Conservation (phyloP, 2,797 vertebrate genomes). For the Chelonia mydas region DNA sequence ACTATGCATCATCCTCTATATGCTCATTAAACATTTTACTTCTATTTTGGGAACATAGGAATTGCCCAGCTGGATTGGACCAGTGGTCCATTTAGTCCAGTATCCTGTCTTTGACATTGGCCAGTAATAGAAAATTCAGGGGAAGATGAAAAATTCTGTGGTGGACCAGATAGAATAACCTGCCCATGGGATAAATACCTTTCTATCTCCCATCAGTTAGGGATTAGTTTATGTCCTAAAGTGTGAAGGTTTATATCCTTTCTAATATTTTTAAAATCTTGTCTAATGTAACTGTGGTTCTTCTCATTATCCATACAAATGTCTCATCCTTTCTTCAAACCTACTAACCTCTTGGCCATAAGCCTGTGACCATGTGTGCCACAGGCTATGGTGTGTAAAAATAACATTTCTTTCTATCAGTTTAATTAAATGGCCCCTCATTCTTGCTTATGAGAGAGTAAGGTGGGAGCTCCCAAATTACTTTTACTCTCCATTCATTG, state of each 20-base stretch:
- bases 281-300: background rate
- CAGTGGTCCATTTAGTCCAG: background rate
- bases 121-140: background rate
- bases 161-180: background rate
- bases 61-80: background rate
- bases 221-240: background rate
- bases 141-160: background rate
- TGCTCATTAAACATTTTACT: background rate
- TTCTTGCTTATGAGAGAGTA: background rate
- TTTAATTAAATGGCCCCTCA: background rate
- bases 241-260: background rate
- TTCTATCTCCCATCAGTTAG: background rate
- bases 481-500: background rate
- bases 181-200: background rate
- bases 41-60: background rate
- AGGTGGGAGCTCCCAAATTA: background rate
- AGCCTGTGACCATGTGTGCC: accelerated
- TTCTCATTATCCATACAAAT: background rate
- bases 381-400: background rate
- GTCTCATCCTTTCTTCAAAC: background rate
- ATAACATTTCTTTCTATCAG: background rate
- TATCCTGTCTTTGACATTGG: background rate
- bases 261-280: background rate
- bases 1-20: accelerated
- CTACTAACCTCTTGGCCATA: background rate